Base-by-base conservation (phyloP, 2,113 vertebrate genomes). In the Melanerpes aurifrons region DNA sequence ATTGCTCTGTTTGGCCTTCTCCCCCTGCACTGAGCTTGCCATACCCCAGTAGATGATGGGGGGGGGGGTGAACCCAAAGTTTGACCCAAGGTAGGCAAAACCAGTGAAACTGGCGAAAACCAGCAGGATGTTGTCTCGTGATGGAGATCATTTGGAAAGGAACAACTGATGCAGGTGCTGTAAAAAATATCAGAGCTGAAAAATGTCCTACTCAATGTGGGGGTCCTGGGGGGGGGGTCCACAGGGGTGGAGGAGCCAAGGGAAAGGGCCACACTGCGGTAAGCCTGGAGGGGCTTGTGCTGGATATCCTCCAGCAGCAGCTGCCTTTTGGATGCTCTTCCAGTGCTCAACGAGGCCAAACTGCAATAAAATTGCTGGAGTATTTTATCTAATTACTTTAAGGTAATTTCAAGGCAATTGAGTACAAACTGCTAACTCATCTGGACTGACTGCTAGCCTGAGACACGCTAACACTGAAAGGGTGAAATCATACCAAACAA, bases 91-190 rank as follows among this genome's bases (percentile, higher is more conserved):
- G 12, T 5, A 7, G 50, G 71, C 12, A 15, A 7, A 1, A 3
- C 47, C 0, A 7, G 59, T 22, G 6, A n/a, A 40, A n/a, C 22
- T 70, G 62, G 1, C 0, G 1, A 53, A 15, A 69, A 35, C 26
- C 67, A 61, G 32, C 54, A 53, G 31, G 74, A 14, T 0, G 0
- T 43, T 3, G 0, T 4, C n/a, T 37, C 2, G 0, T 28, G 59
- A 7, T 54, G 47, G 61, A 22, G 35, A 9, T 9, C 0, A 7
- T 20, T 71, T 1, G 3, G 64, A 74, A 45, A 81, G 53, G n/a
- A 67, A 12, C 15, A 74, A 16, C 5, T 29, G 1, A 6, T 63
- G 25, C n/a, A 37, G 22, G 9, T 8, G 28, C 54, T 88, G 66
- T 20, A 15, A 43, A 32, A 75, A 40, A 72, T 37, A 12, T 11